These are phyloP conservation scores for Cyphomyrus discorhynchus DNA, from an alignment of 2,113 vertebrate genomes.

Conservation along the genomic window DNA sequence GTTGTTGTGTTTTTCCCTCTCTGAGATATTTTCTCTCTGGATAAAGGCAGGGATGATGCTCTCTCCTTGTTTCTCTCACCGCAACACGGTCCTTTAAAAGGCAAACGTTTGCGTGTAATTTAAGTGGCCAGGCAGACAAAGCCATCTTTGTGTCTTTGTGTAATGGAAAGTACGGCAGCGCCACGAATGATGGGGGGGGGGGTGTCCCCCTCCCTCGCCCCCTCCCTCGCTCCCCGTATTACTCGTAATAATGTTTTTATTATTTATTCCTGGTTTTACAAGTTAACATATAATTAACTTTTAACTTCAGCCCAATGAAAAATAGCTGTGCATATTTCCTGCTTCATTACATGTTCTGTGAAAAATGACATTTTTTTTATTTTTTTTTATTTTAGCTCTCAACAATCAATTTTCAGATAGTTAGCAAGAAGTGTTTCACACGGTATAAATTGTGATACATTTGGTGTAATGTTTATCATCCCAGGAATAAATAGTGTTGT, in stretches of 20 bases:
- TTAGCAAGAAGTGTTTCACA: not conserved
- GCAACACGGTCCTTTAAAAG: not conserved
- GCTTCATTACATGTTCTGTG: not conserved
- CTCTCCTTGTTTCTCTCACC: not conserved
- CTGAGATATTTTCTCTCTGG: not conserved
- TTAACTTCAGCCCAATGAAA: not conserved
- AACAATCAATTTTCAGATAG: not conserved
- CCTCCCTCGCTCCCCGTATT: not conserved
- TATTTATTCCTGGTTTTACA: conserved; percentile 7
- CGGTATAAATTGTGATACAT: not conserved
- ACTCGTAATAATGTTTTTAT: conserved; percentile 11
- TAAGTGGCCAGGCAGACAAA: not conserved
- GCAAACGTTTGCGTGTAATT: not conserved
- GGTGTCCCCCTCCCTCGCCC: not conserved
- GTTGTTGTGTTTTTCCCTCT: not conserved
- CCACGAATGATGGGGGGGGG: not conserved
- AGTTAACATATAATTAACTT: conserved; percentile 12
- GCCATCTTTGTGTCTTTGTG: not conserved
- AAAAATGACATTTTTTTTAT: not conserved
- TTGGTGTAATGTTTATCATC: not conserved
- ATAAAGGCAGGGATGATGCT: not conserved
- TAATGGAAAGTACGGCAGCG: not conserved
- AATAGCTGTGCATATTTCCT: not conserved
- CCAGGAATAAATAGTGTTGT: too few species aligned
- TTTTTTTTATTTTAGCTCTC: not conserved